Evolutionary conservation across 2,113 vertebrate genomes (phyloP).

Genomic region (Sus scrofa): DNA sequence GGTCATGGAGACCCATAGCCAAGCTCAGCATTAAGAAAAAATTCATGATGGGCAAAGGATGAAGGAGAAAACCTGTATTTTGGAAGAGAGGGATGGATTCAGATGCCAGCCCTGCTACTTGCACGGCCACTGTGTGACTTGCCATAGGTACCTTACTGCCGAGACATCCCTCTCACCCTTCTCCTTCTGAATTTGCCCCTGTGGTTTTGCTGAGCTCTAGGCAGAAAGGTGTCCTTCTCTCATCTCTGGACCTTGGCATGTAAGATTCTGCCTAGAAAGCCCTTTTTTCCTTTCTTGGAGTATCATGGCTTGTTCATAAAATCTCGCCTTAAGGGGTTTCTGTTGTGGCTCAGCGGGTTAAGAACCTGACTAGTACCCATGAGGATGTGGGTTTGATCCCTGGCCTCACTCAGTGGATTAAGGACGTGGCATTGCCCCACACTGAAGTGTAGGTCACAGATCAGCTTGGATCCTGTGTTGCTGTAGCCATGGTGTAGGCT

Average conservation of each 20-base stretch:
- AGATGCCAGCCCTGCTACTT: background rate
- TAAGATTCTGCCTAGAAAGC: background rate
- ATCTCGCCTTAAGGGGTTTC: too few relatives aligned
- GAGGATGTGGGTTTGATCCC: too few relatives aligned
- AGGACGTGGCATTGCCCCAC: too few relatives aligned
- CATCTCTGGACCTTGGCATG: background rate
- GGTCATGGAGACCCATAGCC: background rate
- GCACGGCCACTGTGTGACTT: background rate
- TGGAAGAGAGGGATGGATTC: background rate
- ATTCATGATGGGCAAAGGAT: background rate
- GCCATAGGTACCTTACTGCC: background rate
- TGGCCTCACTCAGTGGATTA: too few relatives aligned
- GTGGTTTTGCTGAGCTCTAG: background rate
- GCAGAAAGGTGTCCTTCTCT: background rate
- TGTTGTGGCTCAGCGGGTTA: too few relatives aligned
- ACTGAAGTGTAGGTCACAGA: too few relatives aligned
- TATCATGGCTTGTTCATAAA: background rate
- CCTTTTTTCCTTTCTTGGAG: background rate
- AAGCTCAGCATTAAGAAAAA: background rate
- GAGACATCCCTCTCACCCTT: background rate
- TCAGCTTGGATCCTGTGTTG: too few relatives aligned
- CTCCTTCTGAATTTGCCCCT: background rate
- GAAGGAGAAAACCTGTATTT: background rate
- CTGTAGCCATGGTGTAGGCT: too few relatives aligned
- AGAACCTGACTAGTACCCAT: too few relatives aligned